Percentiles rank a stretch among this genome's conserved stretches.
phyloP scores from a whole-genome alignment of 2,797 vertebrate species.

The Acanthopagrus latus region DNA sequence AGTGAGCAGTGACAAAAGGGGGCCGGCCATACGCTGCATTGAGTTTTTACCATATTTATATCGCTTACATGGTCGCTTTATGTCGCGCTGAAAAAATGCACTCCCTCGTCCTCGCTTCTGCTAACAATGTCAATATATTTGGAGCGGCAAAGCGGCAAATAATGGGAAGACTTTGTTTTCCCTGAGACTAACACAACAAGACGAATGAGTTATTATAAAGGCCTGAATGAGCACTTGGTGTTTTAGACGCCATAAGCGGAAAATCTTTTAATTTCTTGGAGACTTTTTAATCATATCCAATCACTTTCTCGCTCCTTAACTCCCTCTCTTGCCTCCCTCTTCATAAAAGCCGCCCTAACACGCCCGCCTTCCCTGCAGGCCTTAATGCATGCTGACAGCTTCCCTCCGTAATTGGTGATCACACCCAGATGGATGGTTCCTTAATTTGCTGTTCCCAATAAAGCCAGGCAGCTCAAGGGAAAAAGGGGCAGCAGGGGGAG shows the following conservation, averaged over 20 bases:
- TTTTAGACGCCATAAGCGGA: neutral
- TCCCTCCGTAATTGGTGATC: constrained; percentile 88
- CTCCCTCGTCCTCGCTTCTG: constrained; percentile 31
- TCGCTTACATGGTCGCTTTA: constrained; percentile 73
- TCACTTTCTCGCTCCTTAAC: constrained; percentile 53
- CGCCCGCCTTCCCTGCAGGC: constrained; percentile 81
- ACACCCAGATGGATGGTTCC: constrained; percentile 88
- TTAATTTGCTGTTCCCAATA: constrained; percentile 88
- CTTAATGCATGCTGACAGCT: constrained; percentile 88
- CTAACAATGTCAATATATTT: constrained; percentile 35
- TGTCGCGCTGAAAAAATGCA: constrained; percentile 43
- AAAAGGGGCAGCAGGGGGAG: constrained; percentile 64
- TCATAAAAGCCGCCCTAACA: constrained; percentile 74
- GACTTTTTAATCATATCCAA: constrained; percentile 52
- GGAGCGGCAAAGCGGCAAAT: constrained; percentile 11
- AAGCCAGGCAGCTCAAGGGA: constrained; percentile 80
- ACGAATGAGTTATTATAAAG: neutral
- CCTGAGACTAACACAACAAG: constrained; percentile 1
- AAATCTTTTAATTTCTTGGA: constrained; percentile 2
- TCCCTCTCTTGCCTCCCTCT: constrained; percentile 48
- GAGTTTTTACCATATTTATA: constrained; percentile 73
- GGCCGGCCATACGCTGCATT: constrained; percentile 56
- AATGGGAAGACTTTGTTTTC: constrained; percentile 34
- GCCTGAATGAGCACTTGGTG: neutral
- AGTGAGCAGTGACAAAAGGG: constrained; percentile 81